These are phyloP conservation scores for Actinemys pallida DNA, from an alignment of 2,113 vertebrate species.

Conservation along the genomic window DNA sequence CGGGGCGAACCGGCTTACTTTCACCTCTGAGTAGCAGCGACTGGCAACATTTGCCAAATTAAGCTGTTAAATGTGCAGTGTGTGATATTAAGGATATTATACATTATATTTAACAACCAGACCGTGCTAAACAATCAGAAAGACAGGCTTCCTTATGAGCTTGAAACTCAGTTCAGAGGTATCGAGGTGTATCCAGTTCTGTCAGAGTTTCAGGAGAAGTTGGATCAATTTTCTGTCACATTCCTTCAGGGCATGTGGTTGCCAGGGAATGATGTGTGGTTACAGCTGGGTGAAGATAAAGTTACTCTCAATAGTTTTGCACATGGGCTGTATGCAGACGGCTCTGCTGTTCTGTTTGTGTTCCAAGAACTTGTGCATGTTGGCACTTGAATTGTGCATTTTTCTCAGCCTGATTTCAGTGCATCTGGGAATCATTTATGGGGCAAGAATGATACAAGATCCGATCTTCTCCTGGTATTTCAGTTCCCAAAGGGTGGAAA, in stretches of 20 bases:
- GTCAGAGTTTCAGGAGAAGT: accelerated
- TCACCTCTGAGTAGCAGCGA: constrained; percentile 28
- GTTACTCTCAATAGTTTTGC: background rate
- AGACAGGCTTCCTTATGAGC: constrained; percentile 47
- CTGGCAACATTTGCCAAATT: constrained; percentile 52
- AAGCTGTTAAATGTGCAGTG: constrained; percentile 63
- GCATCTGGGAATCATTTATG: constrained; percentile 28
- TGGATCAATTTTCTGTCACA: background rate
- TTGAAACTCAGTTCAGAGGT: background rate
- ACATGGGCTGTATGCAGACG: accelerated
- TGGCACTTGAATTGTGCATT: background rate
- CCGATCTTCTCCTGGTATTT: constrained; percentile 38
- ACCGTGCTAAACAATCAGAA: constrained; percentile 55
- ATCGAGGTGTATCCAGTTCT: accelerated
- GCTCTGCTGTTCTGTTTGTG: background rate
- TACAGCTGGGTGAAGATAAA: background rate
- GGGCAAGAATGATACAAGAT: constrained; percentile 46
- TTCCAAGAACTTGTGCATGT: background rate
- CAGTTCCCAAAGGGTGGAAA: constrained; percentile 40
- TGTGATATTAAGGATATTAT: constrained; percentile 65
- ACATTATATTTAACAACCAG: constrained; percentile 56
- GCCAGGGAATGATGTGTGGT: background rate
- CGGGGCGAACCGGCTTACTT: too few relatives aligned
- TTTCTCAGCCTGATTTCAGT: background rate
- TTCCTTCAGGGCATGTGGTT: accelerated